phyloP scores from a whole-genome alignment of 2,888 invertebrate species.

The Crematogaster levior region DNA sequence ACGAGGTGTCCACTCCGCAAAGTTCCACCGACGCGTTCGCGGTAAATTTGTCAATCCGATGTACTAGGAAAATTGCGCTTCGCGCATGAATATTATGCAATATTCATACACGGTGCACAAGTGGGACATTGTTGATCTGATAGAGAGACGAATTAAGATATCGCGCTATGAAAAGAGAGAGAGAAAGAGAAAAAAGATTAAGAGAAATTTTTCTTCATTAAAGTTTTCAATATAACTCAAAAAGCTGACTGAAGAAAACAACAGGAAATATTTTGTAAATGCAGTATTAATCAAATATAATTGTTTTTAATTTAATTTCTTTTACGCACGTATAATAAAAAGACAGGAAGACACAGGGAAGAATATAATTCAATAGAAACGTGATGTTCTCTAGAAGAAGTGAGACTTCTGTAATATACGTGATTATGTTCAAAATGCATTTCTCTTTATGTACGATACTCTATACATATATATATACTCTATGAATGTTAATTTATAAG shows the following conservation, averaged over 20 bases:
- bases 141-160: conserved; percentile 28
- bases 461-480: too few species aligned
- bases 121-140: conserved; percentile 21
- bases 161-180: neutral
- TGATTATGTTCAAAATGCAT: too few species aligned
- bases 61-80: conserved; percentile 39
- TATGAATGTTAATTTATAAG: neutral
- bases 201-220: conserved; percentile 6
- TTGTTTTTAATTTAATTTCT: too few species aligned
- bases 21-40: conserved; percentile 41
- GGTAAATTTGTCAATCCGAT: conserved; percentile 47
- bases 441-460: too few species aligned
- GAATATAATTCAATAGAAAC: too few species aligned
- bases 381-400: too few species aligned
- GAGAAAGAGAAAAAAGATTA: neutral
- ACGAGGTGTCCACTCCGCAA: conserved; percentile 33
- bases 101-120: conserved; percentile 37
- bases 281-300: too few species aligned
- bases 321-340: too few species aligned
- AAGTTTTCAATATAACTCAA: neutral
- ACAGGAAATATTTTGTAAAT: too few species aligned
- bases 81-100: conserved; percentile 51
- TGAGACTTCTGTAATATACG: too few species aligned
- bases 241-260: too few species aligned
- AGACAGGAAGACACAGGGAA: too few species aligned